A percentile compares a stretch with the other conserved stretches of the same genome.
Evolutionary conservation across 1,140 invertebrate genomes (phyloP).

Genomic region (Ooceraea biroi): DNA sequence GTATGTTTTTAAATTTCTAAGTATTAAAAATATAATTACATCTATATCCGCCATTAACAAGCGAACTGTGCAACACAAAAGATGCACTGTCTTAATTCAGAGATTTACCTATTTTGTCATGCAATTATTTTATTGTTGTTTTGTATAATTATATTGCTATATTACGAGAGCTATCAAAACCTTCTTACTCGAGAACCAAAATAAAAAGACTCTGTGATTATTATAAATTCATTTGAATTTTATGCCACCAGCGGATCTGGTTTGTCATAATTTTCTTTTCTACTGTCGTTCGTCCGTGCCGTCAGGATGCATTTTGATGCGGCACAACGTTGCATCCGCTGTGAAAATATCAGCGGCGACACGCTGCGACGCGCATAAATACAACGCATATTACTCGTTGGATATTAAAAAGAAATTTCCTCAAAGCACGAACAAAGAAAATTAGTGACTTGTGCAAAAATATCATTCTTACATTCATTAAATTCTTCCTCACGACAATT

Average conservation of each 20-base stretch:
- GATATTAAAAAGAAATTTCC: constrained; percentile 44
- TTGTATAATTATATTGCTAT: constrained; percentile 21
- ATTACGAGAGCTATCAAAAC: constrained; percentile 18
- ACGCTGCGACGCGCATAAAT: constrained; percentile 68
- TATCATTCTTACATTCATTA: background rate
- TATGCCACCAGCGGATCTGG: constrained; percentile 2
- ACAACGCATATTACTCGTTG: constrained; percentile 60
- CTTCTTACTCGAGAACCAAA: background rate
- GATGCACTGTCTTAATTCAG: too few relatives aligned
- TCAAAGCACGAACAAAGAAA: constrained; percentile 19
- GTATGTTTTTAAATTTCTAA: too few relatives aligned
- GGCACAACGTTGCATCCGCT: constrained; percentile 41
- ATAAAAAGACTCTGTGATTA: constrained; percentile 52
- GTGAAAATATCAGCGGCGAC: constrained; percentile 45
- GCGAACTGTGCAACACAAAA: too few relatives aligned
- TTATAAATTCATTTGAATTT: constrained; percentile 62
- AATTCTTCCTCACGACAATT: background rate
- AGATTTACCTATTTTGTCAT: background rate
- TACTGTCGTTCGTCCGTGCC: constrained; percentile 21
- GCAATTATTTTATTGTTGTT: constrained; percentile 2
- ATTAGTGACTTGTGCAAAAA: background rate
- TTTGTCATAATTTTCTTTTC: constrained; percentile 39
- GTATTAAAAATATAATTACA: too few relatives aligned
- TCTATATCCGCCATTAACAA: too few relatives aligned
- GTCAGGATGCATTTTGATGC: constrained; percentile 60